Evolutionary conservation across 2,113 vertebrate species (phyloP).

Genomic region (Emydura subglobosa): DNA sequence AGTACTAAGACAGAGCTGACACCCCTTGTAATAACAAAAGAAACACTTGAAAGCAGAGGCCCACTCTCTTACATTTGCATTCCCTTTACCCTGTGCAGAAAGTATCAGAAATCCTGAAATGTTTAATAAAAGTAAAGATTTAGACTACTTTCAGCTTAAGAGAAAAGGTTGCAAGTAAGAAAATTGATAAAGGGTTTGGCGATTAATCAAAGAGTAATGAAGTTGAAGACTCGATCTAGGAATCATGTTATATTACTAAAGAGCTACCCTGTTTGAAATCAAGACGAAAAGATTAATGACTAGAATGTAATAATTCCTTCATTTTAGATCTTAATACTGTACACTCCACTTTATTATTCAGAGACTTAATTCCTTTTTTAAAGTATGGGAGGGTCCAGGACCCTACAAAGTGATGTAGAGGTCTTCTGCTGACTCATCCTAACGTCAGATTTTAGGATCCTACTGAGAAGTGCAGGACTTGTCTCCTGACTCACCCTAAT

Average conservation of each 20-base stretch:
- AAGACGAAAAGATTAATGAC: background rate
- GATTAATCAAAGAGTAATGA: background rate
- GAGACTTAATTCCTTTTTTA: too few species aligned
- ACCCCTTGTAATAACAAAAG: background rate
- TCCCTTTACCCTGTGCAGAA: background rate
- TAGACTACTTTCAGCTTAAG: too few species aligned
- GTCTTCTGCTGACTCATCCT: too few species aligned
- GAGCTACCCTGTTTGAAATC: background rate
- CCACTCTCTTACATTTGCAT: background rate
- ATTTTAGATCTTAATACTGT: background rate
- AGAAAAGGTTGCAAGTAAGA: too few species aligned
- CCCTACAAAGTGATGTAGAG: too few species aligned
- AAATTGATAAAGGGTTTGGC: too few species aligned
- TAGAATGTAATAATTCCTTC: background rate
- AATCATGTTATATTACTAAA: background rate
- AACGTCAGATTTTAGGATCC: background rate
- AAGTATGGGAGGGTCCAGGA: too few species aligned
- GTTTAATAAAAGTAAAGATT: background rate
- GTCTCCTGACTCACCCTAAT: background rate
- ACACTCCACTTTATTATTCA: too few species aligned
- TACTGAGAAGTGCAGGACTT: background rate
- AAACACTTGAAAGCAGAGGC: background rate
- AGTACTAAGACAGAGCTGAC: background rate
- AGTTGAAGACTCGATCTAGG: background rate
- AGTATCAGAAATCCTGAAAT: background rate